A percentile compares a stretch with the other conserved stretches of the same genome.
Evolutionary conservation across 2,888 invertebrate species (phyloP).

Genomic region (Platycheirus rosarum): DNA sequence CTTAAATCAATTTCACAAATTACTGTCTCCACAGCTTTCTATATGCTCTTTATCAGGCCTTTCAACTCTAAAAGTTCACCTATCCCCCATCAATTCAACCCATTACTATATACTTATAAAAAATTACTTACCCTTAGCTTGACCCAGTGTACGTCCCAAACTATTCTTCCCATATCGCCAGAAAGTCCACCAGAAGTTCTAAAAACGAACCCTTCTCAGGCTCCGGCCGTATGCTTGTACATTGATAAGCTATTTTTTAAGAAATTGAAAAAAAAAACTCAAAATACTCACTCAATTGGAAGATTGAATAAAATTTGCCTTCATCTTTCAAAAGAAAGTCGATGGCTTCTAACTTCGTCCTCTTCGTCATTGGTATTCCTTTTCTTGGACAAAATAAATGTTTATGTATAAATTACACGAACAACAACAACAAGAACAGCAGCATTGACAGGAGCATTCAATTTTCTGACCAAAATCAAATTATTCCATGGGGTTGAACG

Average conservation of each 20-base stretch:
- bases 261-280: conserved; percentile 49
- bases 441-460: conserved; percentile 72
- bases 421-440: conserved; percentile 46
- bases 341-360: conserved; percentile 34
- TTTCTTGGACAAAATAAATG: conserved; percentile 48
- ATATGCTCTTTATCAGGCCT: conserved; percentile 46
- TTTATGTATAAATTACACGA: conserved; percentile 69
- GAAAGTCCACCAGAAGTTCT: conserved; percentile 21
- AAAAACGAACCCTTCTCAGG: conserved; percentile 30
- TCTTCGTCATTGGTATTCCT: conserved; percentile 45
- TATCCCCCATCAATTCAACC: conserved; percentile 32
- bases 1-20: conserved; percentile 44
- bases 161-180: conserved; percentile 30
- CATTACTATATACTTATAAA: conserved; percentile 35
- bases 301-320: conserved; percentile 83
- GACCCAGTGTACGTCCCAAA: conserved; percentile 2
- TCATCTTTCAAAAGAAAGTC: conserved; percentile 60
- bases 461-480: conserved; percentile 76
- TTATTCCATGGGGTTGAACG: conserved; percentile 76
- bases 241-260: conserved; percentile 75
- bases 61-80: conserved; percentile 22
- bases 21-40: conserved; percentile 3
- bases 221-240: conserved; percentile 54
- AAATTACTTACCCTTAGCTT: conserved; percentile 47
- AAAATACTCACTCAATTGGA: conserved; percentile 79